These are phyloP conservation scores for Formicarius rufipectus DNA, from an alignment of 2,113 vertebrate genomes.

Conservation along the genomic window DNA sequence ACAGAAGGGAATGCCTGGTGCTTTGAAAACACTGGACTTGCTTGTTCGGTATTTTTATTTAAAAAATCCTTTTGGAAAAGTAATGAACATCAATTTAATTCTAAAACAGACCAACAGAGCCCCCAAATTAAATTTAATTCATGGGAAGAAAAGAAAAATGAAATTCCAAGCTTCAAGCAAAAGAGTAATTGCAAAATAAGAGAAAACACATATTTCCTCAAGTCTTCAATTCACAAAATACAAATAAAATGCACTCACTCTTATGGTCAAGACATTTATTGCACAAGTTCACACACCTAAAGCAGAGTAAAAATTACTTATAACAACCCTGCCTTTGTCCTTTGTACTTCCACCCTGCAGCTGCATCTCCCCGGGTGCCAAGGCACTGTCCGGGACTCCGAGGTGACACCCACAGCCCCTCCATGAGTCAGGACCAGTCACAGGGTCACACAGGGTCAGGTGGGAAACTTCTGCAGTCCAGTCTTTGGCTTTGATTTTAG, in stretches of 20 bases:
- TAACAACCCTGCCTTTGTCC: too few relatives aligned
- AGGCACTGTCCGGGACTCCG: background rate
- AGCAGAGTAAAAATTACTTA: background rate
- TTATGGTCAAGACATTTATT: background rate
- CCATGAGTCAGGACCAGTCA: fast-evolving
- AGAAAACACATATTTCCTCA: background rate
- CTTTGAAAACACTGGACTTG: background rate
- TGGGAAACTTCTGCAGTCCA: background rate
- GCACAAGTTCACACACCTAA: background rate
- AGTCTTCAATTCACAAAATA: background rate
- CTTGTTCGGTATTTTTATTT: background rate
- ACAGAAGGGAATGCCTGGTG: background rate
- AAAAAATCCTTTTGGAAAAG: background rate
- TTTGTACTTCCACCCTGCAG: background rate
- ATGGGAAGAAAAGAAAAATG: background rate
- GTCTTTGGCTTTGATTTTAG: background rate
- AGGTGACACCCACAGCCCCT: background rate
- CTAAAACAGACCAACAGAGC: background rate
- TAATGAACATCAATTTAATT: background rate
- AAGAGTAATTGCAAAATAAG: background rate
- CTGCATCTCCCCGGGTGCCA: background rate
- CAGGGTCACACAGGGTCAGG: fast-evolving
- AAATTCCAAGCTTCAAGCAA: background rate
- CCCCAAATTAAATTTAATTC: background rate
- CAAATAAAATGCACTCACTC: background rate